Evolutionary conservation across 2,113 vertebrate genomes (phyloP).

Genomic region (Sylvietta virens): DNA sequence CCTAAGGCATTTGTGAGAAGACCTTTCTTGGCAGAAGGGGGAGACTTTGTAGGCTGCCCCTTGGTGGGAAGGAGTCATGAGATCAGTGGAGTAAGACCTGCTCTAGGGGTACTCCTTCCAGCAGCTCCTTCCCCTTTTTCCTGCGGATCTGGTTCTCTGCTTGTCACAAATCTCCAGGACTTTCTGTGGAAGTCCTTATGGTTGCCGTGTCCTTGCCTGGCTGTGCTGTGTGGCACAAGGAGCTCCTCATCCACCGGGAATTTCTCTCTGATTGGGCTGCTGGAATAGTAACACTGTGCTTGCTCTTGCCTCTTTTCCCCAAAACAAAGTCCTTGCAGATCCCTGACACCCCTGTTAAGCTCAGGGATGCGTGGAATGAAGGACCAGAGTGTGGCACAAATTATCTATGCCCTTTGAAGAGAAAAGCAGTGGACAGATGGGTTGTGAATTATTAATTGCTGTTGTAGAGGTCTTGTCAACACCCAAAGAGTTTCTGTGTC

Average conservation of each 20-base stretch:
- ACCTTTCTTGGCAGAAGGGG: slow-evolving; percentile 9
- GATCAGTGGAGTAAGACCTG: not conserved
- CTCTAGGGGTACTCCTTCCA: not conserved
- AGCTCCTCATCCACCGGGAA: not conserved
- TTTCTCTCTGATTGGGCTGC: not conserved
- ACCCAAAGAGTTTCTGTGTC: not conserved
- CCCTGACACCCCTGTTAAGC: not conserved
- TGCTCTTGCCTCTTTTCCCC: not conserved
- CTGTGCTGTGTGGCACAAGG: not conserved
- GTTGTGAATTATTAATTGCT: not conserved
- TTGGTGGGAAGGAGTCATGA: not conserved
- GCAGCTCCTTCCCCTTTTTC: not conserved
- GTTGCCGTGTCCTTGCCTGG: not conserved
- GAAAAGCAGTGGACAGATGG: not conserved
- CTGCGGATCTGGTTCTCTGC: not conserved
- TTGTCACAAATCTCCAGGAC: not conserved
- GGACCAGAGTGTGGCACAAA: not conserved
- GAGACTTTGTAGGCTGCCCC: not conserved
- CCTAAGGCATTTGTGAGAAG: not conserved
- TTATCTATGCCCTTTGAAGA: not conserved
- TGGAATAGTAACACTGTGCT: not conserved
- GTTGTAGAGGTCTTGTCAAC: not conserved
- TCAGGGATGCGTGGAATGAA: accelerated
- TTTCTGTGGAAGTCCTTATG: not conserved
- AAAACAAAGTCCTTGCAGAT: not conserved